A percentile compares a stretch with the other conserved stretches of the same genome.
Conservation (phyloP, 2,113 vertebrate genomes). For the Danio rerio region DNA sequence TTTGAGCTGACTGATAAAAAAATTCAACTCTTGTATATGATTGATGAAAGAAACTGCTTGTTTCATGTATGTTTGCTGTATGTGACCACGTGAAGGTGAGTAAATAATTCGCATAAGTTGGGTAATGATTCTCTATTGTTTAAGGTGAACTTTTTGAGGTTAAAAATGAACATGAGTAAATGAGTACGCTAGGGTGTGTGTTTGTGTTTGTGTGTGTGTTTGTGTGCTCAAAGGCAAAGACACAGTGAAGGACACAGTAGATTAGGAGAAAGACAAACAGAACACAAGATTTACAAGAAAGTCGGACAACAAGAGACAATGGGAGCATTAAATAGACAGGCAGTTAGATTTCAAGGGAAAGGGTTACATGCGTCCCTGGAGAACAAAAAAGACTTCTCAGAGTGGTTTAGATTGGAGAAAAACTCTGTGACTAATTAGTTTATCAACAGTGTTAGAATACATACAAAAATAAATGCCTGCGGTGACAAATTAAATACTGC, state of each 20-base stretch:
- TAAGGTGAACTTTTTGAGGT: slow-evolving; percentile 21
- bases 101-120: background rate
- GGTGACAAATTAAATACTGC: no score
- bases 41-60: background rate
- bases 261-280: slow-evolving; percentile 7
- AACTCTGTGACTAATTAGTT: background rate
- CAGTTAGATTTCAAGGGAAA: background rate
- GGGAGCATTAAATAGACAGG: slow-evolving; percentile 9
- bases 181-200: slow-evolving; percentile 46
- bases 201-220: slow-evolving; percentile 31
- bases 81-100: background rate
- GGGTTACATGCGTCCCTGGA: background rate
- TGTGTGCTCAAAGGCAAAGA: background rate
- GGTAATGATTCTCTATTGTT: no score
- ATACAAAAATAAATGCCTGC: no score
- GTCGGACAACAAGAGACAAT: background rate
- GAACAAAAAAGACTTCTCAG: background rate
- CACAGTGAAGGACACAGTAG: background rate
- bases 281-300: background rate
- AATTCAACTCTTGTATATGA: no score
- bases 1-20: no score
- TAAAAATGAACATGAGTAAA: slow-evolving; percentile 49
- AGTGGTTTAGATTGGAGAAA: background rate
- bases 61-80: no score
- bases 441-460: background rate